phyloP scores from a whole-genome alignment of 2,888 invertebrate species.

The Seira sanloemensis region DNA sequence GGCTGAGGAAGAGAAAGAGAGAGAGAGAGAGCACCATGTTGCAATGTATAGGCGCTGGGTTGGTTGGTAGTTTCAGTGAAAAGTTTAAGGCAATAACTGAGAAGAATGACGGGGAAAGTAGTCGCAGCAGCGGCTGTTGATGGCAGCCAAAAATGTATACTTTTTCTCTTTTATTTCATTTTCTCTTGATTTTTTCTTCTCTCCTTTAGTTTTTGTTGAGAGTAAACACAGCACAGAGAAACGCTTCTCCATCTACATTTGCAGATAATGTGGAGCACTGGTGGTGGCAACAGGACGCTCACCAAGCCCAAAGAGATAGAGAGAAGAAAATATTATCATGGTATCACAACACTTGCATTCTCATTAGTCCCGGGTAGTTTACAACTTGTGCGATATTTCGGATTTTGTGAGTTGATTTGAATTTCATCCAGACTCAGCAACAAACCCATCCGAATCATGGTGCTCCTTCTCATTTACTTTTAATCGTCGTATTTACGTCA shows the following conservation, averaged over 20 bases:
- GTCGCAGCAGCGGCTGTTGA: slow-evolving; percentile 55
- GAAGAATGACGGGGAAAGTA: slow-evolving; percentile 42
- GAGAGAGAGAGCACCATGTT: slow-evolving; percentile 45
- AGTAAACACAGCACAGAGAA: background rate
- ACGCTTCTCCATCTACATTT: background rate
- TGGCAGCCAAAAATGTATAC: slow-evolving; percentile 50
- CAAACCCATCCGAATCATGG: background rate
- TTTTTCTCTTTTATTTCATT: slow-evolving; percentile 31
- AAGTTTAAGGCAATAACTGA: slow-evolving; percentile 27
- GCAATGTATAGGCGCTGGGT: slow-evolving; percentile 3
- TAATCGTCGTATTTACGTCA: background rate
- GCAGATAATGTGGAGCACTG: background rate
- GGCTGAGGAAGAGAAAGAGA: no score
- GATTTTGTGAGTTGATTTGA: slow-evolving; percentile 57
- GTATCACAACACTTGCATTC: slow-evolving; percentile 57
- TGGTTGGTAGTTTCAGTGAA: slow-evolving; percentile 23
- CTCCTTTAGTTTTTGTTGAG: background rate
- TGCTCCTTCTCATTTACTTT: background rate
- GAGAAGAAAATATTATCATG: slow-evolving; percentile 2
- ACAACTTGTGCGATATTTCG: slow-evolving; percentile 43
- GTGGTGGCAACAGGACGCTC: slow-evolving; percentile 35
- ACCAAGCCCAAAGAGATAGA: background rate
- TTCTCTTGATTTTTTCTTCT: background rate
- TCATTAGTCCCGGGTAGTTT: slow-evolving; percentile 59
- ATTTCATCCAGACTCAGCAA: slow-evolving; percentile 39